phyloP scores from a whole-genome alignment of 2,888 invertebrate species.

The Acleris cristana region DNA sequence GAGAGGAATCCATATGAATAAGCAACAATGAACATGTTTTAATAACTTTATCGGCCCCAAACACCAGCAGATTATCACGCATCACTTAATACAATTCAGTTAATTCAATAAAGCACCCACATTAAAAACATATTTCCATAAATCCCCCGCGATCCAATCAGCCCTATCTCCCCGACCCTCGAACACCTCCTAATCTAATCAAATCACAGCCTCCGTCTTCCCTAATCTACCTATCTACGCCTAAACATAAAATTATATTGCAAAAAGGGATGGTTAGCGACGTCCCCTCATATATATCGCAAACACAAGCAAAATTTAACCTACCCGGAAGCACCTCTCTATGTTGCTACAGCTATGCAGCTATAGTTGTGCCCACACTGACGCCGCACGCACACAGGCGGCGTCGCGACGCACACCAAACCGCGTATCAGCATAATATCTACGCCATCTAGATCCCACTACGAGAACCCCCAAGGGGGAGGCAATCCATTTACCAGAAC shows the following conservation, averaged over 20 bases:
- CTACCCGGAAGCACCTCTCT: conserved; percentile 76
- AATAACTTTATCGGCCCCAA: conserved; percentile 54
- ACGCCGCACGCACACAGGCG: conserved; percentile 58
- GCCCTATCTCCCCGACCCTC: conserved; percentile 77
- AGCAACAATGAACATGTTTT: conserved; percentile 2
- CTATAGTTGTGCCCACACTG: conserved; percentile 70
- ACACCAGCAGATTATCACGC: conserved; percentile 70
- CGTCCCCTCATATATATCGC: conserved; percentile 81
- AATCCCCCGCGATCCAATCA: conserved; percentile 77
- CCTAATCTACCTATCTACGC: conserved; percentile 82
- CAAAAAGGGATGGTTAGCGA: conserved; percentile 80
- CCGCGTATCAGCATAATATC: conserved; percentile 80
- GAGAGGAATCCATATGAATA: neutral
- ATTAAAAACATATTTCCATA: conserved; percentile 84
- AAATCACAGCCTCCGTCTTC: conserved; percentile 83
- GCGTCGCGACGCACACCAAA: conserved; percentile 62
- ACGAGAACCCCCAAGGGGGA: conserved; percentile 83
- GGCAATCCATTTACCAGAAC: conserved; percentile 81
- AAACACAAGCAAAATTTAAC: conserved; percentile 81
- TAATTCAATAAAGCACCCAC: conserved; percentile 82
- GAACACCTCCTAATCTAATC: conserved; percentile 84
- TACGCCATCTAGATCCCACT: conserved; percentile 84
- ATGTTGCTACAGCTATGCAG: conserved; percentile 61
- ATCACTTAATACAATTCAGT: conserved; percentile 69
- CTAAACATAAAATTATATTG: conserved; percentile 82